Evolutionary conservation across 1,140 invertebrate species (phyloP).

Genomic region (Temnothorax longispinosus): DNA sequence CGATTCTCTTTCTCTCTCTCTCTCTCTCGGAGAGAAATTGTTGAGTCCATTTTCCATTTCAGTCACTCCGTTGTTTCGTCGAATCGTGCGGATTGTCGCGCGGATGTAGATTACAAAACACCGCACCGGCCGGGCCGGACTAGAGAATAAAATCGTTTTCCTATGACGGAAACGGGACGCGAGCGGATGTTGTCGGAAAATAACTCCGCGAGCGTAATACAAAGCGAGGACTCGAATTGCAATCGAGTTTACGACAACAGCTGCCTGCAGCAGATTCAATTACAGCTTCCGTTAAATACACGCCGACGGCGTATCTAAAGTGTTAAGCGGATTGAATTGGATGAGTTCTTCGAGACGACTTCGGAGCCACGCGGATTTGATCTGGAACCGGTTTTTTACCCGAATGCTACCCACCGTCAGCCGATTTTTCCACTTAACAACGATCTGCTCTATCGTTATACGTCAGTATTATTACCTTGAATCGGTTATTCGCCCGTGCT

Average conservation of each 20-base stretch:
- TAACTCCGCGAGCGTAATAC: slow-evolving; percentile 6
- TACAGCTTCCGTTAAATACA: slow-evolving; percentile 46
- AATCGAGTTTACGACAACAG: slow-evolving; percentile 55
- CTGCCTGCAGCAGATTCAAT: slow-evolving; percentile 45
- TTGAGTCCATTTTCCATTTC: background rate
- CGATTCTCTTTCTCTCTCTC: no score
- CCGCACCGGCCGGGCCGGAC: no score
- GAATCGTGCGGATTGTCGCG: background rate
- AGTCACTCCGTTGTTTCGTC: background rate
- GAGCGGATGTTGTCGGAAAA: slow-evolving; percentile 42
- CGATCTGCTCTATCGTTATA: background rate
- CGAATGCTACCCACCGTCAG: background rate
- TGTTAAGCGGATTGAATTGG: slow-evolving; percentile 29
- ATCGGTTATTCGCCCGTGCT: no score
- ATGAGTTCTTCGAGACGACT: background rate
- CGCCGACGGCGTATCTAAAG: background rate
- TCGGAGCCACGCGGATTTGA: background rate
- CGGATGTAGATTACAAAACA: slow-evolving; percentile 13
- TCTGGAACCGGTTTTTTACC: background rate
- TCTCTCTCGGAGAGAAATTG: background rate
- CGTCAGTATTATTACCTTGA: background rate
- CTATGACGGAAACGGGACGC: background rate
- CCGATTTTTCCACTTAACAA: background rate
- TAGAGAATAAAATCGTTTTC: slow-evolving; percentile 23
- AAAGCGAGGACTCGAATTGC: slow-evolving; percentile 37